Base-by-base conservation (phyloP, 2,888 invertebrate species). In the Ophion ellenae region DNA sequence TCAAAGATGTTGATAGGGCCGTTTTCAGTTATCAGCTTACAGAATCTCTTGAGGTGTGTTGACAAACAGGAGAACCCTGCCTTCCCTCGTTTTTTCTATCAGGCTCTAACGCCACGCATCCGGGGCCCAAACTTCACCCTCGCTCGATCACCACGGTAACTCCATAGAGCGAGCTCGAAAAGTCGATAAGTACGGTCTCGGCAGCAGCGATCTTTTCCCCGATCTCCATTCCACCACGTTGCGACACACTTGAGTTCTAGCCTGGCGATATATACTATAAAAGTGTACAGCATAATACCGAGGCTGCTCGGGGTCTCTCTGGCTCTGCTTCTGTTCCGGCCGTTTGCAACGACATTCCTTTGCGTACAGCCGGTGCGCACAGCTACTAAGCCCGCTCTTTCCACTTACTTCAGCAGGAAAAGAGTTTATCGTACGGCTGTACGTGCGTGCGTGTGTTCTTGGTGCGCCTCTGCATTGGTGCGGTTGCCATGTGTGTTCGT, bases 331-430 rank as follows among this genome's bases (percentile, higher is more conserved):
- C 84, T 83, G 81, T 79, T 85, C 66, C 78, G 83, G 86, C 79
- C 81, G 85, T 80, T 83, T 87, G 83, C 84, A 88, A 84, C 88
- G 86, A 86, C 88, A 90, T 90, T 90, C 89, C 90, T 90, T 87
- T 86, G 87, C 88, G 86, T 88, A 84, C 86, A 67, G 59, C 59
- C 79, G 67, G 79, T 78, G 83, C 81, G 75, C 78, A 81, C 71
- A 66, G 82, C 70, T 83, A 78, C 67, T 47, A 57, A 40, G 53
- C 81, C 69, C 81, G 61, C 83, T 83, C 85, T 87, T 81, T 87
- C 79, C 59, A 57, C 83, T 85, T 85, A 73, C 80, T 83, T 76
- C 67, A 59, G 61, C 57, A 57, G 78, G 63, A 81, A 76, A 83
- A 76, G 85, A 80, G 84, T 57, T 74, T 67, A 80, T 79, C 69